Evolutionary conservation across 2,113 vertebrate genomes (phyloP).

Genomic region (Thinocorus orbignyianus): DNA sequence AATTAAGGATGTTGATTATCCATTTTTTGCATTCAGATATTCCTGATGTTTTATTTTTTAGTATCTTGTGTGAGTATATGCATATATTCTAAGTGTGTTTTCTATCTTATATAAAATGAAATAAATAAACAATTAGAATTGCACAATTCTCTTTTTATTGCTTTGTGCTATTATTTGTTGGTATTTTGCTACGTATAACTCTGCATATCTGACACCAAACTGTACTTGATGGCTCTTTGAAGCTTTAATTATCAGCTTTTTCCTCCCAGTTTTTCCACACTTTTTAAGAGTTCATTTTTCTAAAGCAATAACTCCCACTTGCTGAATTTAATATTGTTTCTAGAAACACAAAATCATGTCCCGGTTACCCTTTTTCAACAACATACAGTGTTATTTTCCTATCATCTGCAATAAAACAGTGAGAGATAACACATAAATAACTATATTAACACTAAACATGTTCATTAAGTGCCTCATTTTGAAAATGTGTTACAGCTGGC

Average conservation of each 20-base stretch:
- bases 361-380: slow-evolving; percentile 16
- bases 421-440: slow-evolving; percentile 53
- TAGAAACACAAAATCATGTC: slow-evolving; percentile 12
- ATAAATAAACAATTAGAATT: slow-evolving; percentile 50
- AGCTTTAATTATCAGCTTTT: slow-evolving; percentile 43
- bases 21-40: slow-evolving; percentile 4
- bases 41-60: slow-evolving; percentile 13
- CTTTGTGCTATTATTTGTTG: slow-evolving; percentile 34
- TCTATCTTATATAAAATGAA: neutral
- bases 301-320: neutral
- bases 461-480: slow-evolving; percentile 60
- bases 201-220: slow-evolving; percentile 31
- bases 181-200: slow-evolving; percentile 22
- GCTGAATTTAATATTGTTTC: slow-evolving; percentile 35
- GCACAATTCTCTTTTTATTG: slow-evolving; percentile 33
- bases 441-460: slow-evolving; percentile 43
- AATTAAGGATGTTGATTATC: slow-evolving; percentile 56
- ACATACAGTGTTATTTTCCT: slow-evolving; percentile 44
- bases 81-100: neutral
- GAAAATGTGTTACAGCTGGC: slow-evolving; percentile 64
- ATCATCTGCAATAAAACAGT: slow-evolving; percentile 56
- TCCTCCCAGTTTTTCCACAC: neutral
- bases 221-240: slow-evolving; percentile 40
- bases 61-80: neutral
- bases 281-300: neutral